Evolutionary conservation across 2,113 vertebrate species (phyloP).

Genomic region (Oncorhynchus tshawytscha): DNA sequence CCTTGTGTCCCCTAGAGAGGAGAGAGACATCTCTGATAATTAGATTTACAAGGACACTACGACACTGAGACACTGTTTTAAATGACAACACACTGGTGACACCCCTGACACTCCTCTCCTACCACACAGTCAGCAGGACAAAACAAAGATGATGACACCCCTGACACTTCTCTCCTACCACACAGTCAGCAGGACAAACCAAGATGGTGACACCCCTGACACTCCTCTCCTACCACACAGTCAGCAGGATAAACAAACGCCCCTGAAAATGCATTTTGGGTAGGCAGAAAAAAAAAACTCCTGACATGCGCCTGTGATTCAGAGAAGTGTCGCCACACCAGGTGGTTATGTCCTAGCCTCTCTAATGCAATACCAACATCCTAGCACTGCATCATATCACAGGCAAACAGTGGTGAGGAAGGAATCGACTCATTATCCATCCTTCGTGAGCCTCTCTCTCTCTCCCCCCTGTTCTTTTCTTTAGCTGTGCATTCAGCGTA

Average conservation of each 20-base stretch:
- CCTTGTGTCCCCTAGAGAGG: constrained; percentile 9
- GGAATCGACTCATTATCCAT: no score
- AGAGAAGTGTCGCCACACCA: no score
- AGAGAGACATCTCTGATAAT: constrained; percentile 29
- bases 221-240: no score
- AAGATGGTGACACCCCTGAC: no score
- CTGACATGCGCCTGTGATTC: no score
- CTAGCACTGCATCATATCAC: background rate
- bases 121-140: background rate
- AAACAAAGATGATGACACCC: background rate
- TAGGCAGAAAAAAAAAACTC: background rate
- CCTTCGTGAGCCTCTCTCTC: background rate
- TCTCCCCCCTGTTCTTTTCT: constrained; percentile 1
- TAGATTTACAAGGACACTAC: constrained; percentile 44
- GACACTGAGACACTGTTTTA: constrained; percentile 18
- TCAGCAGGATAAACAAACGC: constrained; percentile 8
- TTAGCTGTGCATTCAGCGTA: constrained; percentile 56
- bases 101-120: no score
- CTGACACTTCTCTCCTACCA: no score
- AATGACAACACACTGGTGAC: constrained; percentile 28
- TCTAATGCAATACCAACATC: background rate
- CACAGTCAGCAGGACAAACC: background rate
- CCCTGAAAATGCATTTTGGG: constrained; percentile 12
- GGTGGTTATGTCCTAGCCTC: no score
- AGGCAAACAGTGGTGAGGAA: background rate